Evolutionary conservation across 2,797 vertebrate genomes (phyloP).

Genomic region (Hyperoplus immaculatus): DNA sequence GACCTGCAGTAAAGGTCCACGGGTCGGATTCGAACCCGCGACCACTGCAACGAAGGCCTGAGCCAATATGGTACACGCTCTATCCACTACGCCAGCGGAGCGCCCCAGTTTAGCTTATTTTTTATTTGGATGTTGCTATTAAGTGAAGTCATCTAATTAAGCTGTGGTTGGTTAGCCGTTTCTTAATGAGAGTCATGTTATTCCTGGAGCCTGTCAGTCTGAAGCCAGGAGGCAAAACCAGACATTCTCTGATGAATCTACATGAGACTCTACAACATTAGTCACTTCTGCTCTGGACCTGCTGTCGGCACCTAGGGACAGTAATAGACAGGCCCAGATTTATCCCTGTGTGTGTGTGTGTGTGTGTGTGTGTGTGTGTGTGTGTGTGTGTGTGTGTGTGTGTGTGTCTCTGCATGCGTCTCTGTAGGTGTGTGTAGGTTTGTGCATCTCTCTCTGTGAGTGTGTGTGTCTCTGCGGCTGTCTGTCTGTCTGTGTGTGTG

Average conservation of each 20-base stretch:
- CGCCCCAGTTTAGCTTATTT: slow-evolving; percentile 12
- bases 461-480: background rate
- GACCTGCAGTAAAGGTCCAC: too few species aligned
- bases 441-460: slow-evolving; percentile 2
- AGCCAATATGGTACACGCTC: too few species aligned
- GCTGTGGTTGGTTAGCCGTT: slow-evolving; percentile 72
- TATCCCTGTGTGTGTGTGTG: slow-evolving; percentile 59
- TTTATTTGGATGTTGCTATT: slow-evolving; percentile 24
- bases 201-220: slow-evolving; percentile 59
- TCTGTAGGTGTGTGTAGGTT: slow-evolving; percentile 20
- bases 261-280: slow-evolving; percentile 74
- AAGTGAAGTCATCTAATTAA: slow-evolving; percentile 71
- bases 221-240: slow-evolving; percentile 59
- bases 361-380: slow-evolving; percentile 8
- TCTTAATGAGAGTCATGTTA: slow-evolving; percentile 77
- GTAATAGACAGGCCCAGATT: slow-evolving; percentile 77
- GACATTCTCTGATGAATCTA: slow-evolving; percentile 68
- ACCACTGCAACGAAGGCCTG: too few species aligned
- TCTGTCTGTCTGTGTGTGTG: too few species aligned
- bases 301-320: slow-evolving; percentile 75
- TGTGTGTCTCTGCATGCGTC: slow-evolving; percentile 34
- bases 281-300: slow-evolving; percentile 71
- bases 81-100: too few species aligned
- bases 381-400: slow-evolving; percentile 29
- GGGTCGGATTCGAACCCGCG: too few species aligned